Conservation (phyloP, 2,888 invertebrate species). For the Oscheius sp. region DNA sequence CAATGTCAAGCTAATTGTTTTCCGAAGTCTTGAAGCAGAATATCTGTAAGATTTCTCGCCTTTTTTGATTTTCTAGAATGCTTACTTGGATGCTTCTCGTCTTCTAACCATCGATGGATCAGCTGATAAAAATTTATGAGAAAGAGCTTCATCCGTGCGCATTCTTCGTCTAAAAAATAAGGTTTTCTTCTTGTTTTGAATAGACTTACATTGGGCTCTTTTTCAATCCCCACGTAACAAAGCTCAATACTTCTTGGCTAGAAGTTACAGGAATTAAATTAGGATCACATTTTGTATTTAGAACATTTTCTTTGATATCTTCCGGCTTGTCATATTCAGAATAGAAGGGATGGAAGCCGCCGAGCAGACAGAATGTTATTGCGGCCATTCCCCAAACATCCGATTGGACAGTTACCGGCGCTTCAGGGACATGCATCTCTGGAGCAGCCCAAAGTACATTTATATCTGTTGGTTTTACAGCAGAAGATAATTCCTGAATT, state of each 20-base stretch:
- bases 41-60: constrained; percentile 42
- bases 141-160: constrained; percentile 90
- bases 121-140: constrained; percentile 93
- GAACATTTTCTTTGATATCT: constrained; percentile 89
- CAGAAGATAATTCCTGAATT: constrained; percentile 36
- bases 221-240: constrained; percentile 94
- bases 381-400: constrained; percentile 97
- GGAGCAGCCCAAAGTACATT: constrained; percentile 71
- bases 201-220: constrained; percentile 85
- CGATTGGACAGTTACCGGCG: constrained; percentile 85
- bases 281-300: constrained; percentile 84
- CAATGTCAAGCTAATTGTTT: constrained; percentile 56
- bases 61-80: background rate
- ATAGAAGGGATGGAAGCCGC: constrained; percentile 93
- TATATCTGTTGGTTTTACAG: constrained; percentile 48
- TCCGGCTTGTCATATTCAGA: constrained; percentile 78
- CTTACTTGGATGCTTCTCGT: constrained; percentile 79
- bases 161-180: constrained; percentile 85
- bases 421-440: constrained; percentile 76
- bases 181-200: background rate
- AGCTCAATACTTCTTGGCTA: constrained; percentile 90
- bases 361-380: constrained; percentile 89
- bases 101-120: constrained; percentile 93
- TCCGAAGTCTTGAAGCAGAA: constrained; percentile 57
- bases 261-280: constrained; percentile 93